Percentiles rank a stretch among this genome's conserved stretches.
phyloP scores from a whole-genome alignment of 1,140 invertebrate species.

The Arctopsyche grandis region DNA sequence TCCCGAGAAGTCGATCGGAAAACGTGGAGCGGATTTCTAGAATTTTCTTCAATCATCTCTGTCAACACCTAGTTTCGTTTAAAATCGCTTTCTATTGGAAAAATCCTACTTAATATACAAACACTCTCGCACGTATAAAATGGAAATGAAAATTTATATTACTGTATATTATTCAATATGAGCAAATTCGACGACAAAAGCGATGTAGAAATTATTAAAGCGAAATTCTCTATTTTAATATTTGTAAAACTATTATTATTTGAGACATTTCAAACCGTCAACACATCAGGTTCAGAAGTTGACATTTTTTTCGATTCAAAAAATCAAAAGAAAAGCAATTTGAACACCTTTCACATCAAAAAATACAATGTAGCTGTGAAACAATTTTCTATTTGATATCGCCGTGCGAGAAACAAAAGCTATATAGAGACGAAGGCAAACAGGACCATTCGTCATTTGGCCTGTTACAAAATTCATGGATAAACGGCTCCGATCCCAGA shows the following conservation, averaged over 20 bases:
- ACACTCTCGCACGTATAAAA: background rate
- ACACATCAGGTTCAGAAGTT: background rate
- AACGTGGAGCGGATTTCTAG: background rate
- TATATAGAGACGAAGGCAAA: background rate
- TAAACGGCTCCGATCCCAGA: background rate
- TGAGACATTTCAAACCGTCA: background rate
- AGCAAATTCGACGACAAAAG: too few relatives aligned
- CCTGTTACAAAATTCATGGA: constrained; percentile 11
- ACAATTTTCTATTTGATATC: constrained; percentile 28
- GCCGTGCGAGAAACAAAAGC: background rate
- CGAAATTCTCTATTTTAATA: too few relatives aligned
- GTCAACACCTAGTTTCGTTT: background rate
- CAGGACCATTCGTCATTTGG: constrained; percentile 23
- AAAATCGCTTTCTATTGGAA: background rate
- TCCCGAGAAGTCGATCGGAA: constrained; percentile 15
- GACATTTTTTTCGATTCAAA: background rate
- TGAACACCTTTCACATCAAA: background rate
- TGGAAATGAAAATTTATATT: too few relatives aligned
- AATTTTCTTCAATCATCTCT: background rate
- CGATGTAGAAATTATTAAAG: too few relatives aligned
- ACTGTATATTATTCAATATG: too few relatives aligned
- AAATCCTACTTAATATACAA: background rate
- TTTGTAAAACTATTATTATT: too few relatives aligned
- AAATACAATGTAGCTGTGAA: background rate
- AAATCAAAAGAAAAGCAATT: too few relatives aligned